Conservation (phyloP, 2,888 invertebrate genomes). For the Nematopogon swammerdamellus region DNA sequence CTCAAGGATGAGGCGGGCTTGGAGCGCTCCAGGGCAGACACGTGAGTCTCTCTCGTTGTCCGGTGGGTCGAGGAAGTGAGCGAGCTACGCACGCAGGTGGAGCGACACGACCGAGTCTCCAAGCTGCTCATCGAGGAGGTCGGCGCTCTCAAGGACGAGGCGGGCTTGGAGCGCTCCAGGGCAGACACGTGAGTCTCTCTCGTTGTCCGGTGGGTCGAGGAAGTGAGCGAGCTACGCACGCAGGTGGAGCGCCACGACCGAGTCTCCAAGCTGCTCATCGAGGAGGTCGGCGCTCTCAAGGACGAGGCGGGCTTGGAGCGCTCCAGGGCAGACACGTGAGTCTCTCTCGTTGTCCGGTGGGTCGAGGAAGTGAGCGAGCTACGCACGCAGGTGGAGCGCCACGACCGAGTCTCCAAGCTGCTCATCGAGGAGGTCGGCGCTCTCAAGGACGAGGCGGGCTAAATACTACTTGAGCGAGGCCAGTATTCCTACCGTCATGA, state of each 20-base stretch:
- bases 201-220: slow-evolving; percentile 45
- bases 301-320: slow-evolving; percentile 61
- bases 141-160: slow-evolving; percentile 56
- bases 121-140: slow-evolving; percentile 65
- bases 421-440: slow-evolving; percentile 63
- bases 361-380: slow-evolving; percentile 51
- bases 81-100: slow-evolving; percentile 48
- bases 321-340: slow-evolving; percentile 34
- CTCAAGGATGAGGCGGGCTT: slow-evolving; percentile 60
- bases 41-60: slow-evolving; percentile 12
- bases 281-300: slow-evolving; percentile 61
- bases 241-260: slow-evolving; percentile 62
- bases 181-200: slow-evolving; percentile 17
- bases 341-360: too few relatives aligned
- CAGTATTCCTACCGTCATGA: too few relatives aligned
- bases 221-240: slow-evolving; percentile 42
- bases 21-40: slow-evolving; percentile 50
- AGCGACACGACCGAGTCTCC: slow-evolving; percentile 63
- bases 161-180: slow-evolving; percentile 60
- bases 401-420: slow-evolving; percentile 63
- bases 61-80: slow-evolving; percentile 54
- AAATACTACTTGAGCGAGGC: too few relatives aligned
- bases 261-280: slow-evolving; percentile 63
- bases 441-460: slow-evolving; percentile 59
- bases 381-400: slow-evolving; percentile 54